Evolutionary conservation across 2,888 invertebrate species (phyloP), one percentile per base, ranked within the genome.

Genomic region (Sarcophaga variegata): DNA sequence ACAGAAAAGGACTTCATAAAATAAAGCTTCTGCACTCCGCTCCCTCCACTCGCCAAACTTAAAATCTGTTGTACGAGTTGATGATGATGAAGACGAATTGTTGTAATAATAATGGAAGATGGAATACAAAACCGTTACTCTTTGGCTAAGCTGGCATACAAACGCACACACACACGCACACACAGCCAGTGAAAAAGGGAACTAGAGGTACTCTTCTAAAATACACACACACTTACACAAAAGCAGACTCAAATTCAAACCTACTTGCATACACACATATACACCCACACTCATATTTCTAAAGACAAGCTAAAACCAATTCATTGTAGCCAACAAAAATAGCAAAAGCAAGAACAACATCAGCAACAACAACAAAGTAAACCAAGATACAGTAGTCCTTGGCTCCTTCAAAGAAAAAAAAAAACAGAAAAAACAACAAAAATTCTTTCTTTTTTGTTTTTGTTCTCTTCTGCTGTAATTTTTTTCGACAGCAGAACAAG

Each of bases 81-180:
- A 12, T 12, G 59, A n/a, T 76, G 74, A 70, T 81, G 86, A 86
- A 80, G 86, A 86, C 82, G 86, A 86, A 79, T 82, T 83, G 83
- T 86, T 86, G 82, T 82, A 80, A 86, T 76, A 82, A 81, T 81
- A 80, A 76, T 84, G 77, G 62, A 74, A 77, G 77, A 85, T 78
- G 72, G 74, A 76, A 76, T 62, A 66, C 20, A 74, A 81, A 37
- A 37, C 37, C 69, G 67, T 70, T 79, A 79, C 78, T 83, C 62
- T 78, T 74, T 3, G 71, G 70, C 74, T 81, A 69, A 81, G 81
- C 77, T 81, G 62, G 47, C 64, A 37, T 37, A 10, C 37, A 37
- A 37, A 10, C 37, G 2, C 8, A 37, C 37, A 37, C 8, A n/a
- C 3, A 10, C 47, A 54, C 60, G 70, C 22, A 37, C 60, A 60